Base-by-base conservation (phyloP, 1,140 invertebrate genomes). In the Drosophila tristis region DNA sequence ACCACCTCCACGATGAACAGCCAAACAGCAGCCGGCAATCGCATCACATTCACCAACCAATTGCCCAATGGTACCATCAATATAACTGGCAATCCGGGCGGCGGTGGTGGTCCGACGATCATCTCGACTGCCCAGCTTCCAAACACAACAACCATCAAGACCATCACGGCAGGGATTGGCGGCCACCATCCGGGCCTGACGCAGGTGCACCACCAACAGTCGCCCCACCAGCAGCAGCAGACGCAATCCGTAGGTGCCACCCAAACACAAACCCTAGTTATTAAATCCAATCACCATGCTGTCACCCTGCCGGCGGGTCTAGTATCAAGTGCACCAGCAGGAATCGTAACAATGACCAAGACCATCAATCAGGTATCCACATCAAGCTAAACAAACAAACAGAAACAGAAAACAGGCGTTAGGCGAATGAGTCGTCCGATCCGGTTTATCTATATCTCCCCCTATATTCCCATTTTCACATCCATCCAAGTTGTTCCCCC, bases 11-110 rank as follows among this genome's bases (percentile, higher is more conserved):
- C 49, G 70, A 91, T 91, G 90, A 91, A 91, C 72, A 91, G 87
- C 72, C 90, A 91, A 66, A 66, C 81, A 63, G 78, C 89, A 50
- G 54, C 71, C 48, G 80, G 86, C 43, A 92, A 91, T 78, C 90
- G 93, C 61, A 93, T 94, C 48, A 92, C 93, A 31, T 94, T 93
- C 78, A 91, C 93, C 44, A 92, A 92, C 64, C 93, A 94, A 70
- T 74, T 95, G 78, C 92, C 94, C 71, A 95, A 95, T 93, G 93
- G 94, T 80, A 94, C 93, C 66, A 79, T 91, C 92, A 73, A 92
- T 91, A 77, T 92, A 93, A 70, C 73, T 23, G 78, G 62, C 9
- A 74, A 62, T 51, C 74, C 58, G 44, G 92, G 80, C 6, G 39
- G 48, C 80, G 50, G 77, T 90, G 42, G 62, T 16, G 77, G 76